Conservation (phyloP, 2,113 vertebrate species). For the Origma solitaria region DNA sequence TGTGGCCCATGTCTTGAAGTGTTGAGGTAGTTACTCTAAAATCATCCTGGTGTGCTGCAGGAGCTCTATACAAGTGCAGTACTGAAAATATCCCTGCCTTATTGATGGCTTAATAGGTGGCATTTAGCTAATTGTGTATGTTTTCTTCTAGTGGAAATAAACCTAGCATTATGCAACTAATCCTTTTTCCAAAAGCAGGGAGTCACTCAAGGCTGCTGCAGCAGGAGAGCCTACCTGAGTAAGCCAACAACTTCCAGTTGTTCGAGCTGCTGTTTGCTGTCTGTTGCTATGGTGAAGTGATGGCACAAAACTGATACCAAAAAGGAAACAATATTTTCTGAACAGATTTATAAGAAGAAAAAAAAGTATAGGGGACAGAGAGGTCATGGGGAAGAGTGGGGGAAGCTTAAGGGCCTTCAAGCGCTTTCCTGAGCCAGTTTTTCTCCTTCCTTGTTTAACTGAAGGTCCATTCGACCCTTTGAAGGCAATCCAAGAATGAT, state of each 20-base stretch:
- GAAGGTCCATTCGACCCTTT: background rate
- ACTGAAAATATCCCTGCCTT: conserved; percentile 7
- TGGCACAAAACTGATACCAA: conserved; percentile 16
- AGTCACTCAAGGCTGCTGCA: background rate
- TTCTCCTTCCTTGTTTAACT: background rate
- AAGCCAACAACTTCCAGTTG: conserved; percentile 29
- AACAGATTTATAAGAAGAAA: background rate
- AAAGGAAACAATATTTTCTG: background rate
- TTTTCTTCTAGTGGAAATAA: background rate
- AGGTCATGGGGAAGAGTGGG: background rate
- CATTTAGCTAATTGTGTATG: background rate
- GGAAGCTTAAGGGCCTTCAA: background rate
- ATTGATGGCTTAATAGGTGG: background rate
- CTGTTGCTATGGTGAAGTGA: conserved; percentile 60
- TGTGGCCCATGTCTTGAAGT: background rate
- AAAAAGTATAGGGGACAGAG: background rate
- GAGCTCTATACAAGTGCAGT: background rate
- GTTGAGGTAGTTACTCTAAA: background rate
- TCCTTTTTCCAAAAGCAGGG: background rate
- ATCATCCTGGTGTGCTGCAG: background rate
- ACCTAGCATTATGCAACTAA: background rate
- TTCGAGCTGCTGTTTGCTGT: conserved; percentile 15
- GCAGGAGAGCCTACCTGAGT: conserved; percentile 2
- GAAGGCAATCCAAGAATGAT: background rate
- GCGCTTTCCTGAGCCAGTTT: background rate